A percentile compares a stretch with the other conserved stretches of the same genome.
phyloP scores from a whole-genome alignment of 2,888 invertebrate species.

The Pedicia rivosa region DNA sequence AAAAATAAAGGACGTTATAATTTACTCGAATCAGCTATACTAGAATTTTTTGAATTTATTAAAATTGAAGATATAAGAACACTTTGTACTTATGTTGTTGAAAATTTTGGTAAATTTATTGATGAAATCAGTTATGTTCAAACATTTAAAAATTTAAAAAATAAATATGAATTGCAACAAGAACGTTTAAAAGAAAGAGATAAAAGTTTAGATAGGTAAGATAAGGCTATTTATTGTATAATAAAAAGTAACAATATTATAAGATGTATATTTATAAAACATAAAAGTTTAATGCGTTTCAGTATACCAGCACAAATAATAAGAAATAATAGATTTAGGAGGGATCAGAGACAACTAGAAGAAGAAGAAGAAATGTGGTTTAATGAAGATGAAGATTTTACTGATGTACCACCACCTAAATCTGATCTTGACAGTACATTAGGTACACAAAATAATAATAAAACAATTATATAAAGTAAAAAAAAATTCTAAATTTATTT shows the following conservation, averaged over 20 bases:
- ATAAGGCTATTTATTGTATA: no score
- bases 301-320: constrained; percentile 42
- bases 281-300: no score
- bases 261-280: no score
- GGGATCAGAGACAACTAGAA: constrained; percentile 86
- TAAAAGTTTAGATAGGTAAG: constrained; percentile 53
- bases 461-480: constrained; percentile 10
- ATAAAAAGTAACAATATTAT: no score
- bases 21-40: constrained; percentile 93
- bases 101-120: constrained; percentile 87
- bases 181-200: constrained; percentile 80
- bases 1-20: constrained; percentile 97
- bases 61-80: constrained; percentile 85
- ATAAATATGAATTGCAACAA: constrained; percentile 79
- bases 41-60: constrained; percentile 99
- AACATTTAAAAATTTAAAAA: constrained; percentile 87
- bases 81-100: constrained; percentile 84
- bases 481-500: constrained; percentile 4
- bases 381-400: constrained; percentile 88
- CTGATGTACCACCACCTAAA: constrained; percentile 40
- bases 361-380: constrained; percentile 99
- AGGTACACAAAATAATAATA: constrained; percentile 8
- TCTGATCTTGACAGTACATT: constrained; percentile 4
- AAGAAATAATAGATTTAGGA: constrained; percentile 60
- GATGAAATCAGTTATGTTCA: constrained; percentile 95